These are phyloP conservation scores for Clusia tigrina DNA, from an alignment of 2,888 invertebrate species.

Conservation along the genomic window DNA sequence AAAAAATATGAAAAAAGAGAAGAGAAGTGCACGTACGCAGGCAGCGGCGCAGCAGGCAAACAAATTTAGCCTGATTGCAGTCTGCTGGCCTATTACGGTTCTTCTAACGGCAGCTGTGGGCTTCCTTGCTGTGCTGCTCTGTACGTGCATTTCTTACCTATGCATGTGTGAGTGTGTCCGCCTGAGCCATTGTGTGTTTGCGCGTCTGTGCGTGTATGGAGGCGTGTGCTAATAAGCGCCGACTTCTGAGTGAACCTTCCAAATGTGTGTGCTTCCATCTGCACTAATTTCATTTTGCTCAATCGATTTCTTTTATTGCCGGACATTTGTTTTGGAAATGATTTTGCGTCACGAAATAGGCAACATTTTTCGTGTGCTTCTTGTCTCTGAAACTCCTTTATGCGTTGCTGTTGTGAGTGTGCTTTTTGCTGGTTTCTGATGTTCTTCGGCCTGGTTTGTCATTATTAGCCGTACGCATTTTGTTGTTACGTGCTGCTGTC, in stretches of 20 bases:
- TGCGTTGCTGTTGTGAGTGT: constrained; percentile 3
- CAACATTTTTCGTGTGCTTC: constrained; percentile 3
- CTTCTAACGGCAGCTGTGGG: too few relatives aligned
- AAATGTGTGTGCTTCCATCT: background rate
- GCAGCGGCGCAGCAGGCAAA: too few relatives aligned
- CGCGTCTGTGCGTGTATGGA: background rate
- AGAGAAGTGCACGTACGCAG: background rate
- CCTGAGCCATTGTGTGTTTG: background rate
- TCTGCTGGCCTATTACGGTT: too few relatives aligned
- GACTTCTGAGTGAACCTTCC: background rate
- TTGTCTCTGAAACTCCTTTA: constrained; percentile 12
- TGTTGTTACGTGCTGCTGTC: constrained; percentile 45
- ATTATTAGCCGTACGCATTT: constrained; percentile 48
- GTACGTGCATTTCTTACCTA: background rate
- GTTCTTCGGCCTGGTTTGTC: constrained; percentile 28
- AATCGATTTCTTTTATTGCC: constrained; percentile 31
- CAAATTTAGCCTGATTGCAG: background rate
- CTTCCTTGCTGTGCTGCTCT: background rate
- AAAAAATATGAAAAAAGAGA: constrained; percentile 3
- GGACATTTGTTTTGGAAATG: constrained; percentile 9
- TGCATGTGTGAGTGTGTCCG: background rate
- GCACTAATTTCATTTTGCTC: constrained; percentile 6
- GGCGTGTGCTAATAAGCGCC: background rate
- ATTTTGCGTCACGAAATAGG: background rate
- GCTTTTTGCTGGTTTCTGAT: background rate